Percentiles rank a stretch among this genome's conserved stretches.
phyloP scores from a whole-genome alignment of 2,797 vertebrate species.

The Labroides dimidiatus region DNA sequence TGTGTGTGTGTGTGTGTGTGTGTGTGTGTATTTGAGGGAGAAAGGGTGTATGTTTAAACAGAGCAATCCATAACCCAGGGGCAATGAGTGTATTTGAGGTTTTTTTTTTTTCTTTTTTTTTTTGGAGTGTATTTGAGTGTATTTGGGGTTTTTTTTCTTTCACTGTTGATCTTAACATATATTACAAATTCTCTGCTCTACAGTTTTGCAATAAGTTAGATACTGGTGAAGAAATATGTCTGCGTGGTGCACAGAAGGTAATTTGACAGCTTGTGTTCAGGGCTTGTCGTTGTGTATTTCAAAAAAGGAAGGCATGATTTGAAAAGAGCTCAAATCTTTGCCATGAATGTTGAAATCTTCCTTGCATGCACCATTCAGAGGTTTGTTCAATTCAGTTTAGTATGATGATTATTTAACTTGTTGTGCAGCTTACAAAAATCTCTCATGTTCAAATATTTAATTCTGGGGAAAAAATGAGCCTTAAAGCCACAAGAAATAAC shows the following conservation, averaged over 20 bases:
- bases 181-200: no score
- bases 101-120: no score
- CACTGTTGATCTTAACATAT: no score
- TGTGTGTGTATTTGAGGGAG: slow-evolving; percentile 31
- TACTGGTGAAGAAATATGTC: slow-evolving; percentile 28
- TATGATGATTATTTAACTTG: no score
- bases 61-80: slow-evolving; percentile 63
- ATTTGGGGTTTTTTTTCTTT: no score
- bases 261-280: slow-evolving; percentile 7
- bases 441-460: neutral
- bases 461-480: neutral
- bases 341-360: neutral
- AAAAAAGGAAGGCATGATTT: neutral
- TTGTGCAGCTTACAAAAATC: neutral
- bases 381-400: no score
- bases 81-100: slow-evolving; percentile 74
- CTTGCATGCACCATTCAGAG: no score
- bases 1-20: slow-evolving; percentile 42
- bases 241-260: neutral
- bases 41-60: slow-evolving; percentile 39
- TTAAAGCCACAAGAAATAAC: neutral
- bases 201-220: slow-evolving; percentile 46
- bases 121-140: no score
- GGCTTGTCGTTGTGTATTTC: neutral
- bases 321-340: neutral